Evolutionary conservation across 1,140 invertebrate species (phyloP), one percentile per base, ranked within the genome.

Genomic region (Apolygus lucorum): DNA sequence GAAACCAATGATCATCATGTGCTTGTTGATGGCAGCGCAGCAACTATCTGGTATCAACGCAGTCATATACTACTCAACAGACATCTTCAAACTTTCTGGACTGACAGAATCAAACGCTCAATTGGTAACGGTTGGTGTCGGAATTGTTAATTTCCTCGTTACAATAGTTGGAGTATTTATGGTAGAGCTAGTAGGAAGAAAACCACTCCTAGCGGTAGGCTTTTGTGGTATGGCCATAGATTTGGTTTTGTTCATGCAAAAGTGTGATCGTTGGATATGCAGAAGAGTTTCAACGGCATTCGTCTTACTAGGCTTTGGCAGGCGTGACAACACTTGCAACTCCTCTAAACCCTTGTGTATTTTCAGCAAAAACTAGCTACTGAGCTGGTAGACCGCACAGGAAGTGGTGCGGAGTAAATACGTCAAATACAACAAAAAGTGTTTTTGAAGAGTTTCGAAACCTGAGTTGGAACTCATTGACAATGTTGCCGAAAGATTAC

Each of bases 31-130:
- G 87, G 78, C 95, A 0, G 90, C 90, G 0, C 93, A 95, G 77
- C 93, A 96, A 78, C 80, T 95, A 0, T 92, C 90, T 22, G 92
- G 93, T 14, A 95, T 95, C 74, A 93, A 92, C 76, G 92, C 90
- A 8, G 91, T 93, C 24, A 87, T 92, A 68, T 92, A 92, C 76
- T 92, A 92, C 73, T 82, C 88, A 0, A 83, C 83, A 0, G 75
- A 79, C 0, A 93, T 95, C 69, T 92, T 95, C 73, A 70, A 81
- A 24, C 80, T 78, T 17, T 82, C 87, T 1, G 81, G 84, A 25
- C 77, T 78, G 25, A 68, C 11, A 13, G 42, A 49, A 11, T 11
- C 11, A 49, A 49, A 49, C 42, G n/a, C 11, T 49, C 11, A 49
- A 49, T n/a, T n/a, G n/a, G n/a, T 49, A 13, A n/a, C 54, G 21